Conservation (phyloP, 2,113 vertebrate genomes). For the Globicephala melas region DNA sequence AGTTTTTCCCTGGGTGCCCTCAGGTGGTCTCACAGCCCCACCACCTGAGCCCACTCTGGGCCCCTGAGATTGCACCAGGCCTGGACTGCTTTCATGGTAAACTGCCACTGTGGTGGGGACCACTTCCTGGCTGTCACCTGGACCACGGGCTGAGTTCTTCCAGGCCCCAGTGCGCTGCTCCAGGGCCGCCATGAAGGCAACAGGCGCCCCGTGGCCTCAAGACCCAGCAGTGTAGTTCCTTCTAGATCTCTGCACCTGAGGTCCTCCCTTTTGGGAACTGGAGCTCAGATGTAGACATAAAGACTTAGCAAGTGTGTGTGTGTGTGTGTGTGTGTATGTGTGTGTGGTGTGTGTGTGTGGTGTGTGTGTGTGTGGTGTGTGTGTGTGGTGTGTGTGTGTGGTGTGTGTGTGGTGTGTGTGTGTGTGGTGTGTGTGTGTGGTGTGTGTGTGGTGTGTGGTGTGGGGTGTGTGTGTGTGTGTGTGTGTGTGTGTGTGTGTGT, state of each 20-base stretch:
- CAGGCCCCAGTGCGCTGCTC: not conserved
- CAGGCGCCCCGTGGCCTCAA: not conserved
- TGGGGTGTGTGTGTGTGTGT: not conserved
- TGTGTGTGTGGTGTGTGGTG: accelerated
- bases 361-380: too few species aligned
- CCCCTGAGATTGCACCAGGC: not conserved
- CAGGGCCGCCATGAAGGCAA: not conserved
- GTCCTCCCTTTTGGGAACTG: not conserved
- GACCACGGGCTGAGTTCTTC: not conserved
- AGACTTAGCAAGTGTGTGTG: not conserved
- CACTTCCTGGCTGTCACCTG: not conserved
- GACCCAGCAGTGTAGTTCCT: not conserved
- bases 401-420: too few species aligned
- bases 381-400: too few species aligned
- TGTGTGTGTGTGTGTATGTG: not conserved
- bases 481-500: accelerated
- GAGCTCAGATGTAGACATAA: not conserved
- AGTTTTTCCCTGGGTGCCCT: not conserved
- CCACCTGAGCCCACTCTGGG: not conserved
- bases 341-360: not conserved
- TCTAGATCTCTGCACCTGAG: not conserved
- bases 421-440: too few species aligned
- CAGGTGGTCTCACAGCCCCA: not conserved
- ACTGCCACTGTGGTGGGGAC: not conserved
- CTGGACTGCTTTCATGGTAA: not conserved